A percentile compares a stretch with the other conserved stretches of the same genome.
Conservation (phyloP, 64 coral and sea anemone species). For the Pocillopora verrucosa region DNA sequence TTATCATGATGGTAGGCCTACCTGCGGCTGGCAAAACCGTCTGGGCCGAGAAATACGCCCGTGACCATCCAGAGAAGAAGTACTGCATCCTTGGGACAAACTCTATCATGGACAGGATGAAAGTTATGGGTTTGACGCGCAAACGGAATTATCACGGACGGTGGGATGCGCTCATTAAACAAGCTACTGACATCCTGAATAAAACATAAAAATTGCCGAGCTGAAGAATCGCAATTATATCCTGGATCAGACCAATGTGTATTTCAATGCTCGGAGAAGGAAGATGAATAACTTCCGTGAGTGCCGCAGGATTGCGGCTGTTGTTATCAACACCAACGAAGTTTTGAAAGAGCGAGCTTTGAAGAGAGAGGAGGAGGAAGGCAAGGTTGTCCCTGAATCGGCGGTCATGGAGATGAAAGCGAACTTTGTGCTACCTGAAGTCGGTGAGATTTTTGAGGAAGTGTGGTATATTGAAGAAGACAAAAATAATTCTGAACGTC, state of each 20-base stretch:
- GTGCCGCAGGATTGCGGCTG: slow-evolving; percentile 75
- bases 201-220: slow-evolving; percentile 82
- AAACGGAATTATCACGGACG: slow-evolving; percentile 89
- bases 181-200: slow-evolving; percentile 79
- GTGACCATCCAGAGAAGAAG: slow-evolving; percentile 78
- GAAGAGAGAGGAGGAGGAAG: slow-evolving; percentile 71
- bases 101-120: slow-evolving; percentile 89
- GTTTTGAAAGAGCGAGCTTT: slow-evolving; percentile 66
- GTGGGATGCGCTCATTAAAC: slow-evolving; percentile 95
- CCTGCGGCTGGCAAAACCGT: slow-evolving; percentile 77
- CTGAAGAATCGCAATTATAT: slow-evolving; percentile 77
- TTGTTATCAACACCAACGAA: slow-evolving; percentile 69
- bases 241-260: slow-evolving; percentile 94
- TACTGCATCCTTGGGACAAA: slow-evolving; percentile 85
- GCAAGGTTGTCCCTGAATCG: slow-evolving; percentile 75
- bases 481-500: slow-evolving; percentile 24
- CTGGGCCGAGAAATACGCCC: slow-evolving; percentile 78
- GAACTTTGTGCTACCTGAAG: slow-evolving; percentile 86
- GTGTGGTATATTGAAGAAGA: slow-evolving; percentile 97
- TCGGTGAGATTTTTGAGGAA: slow-evolving; percentile 82
- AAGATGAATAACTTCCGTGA: slow-evolving; percentile 85
- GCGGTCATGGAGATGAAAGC: slow-evolving; percentile 97
- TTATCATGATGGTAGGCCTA: slow-evolving; percentile 94
- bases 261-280: slow-evolving; percentile 75
- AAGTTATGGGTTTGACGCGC: slow-evolving; percentile 80